These are phyloP conservation scores for Drepana falcataria DNA, from an alignment of 2,888 invertebrate species.

Conservation along the genomic window DNA sequence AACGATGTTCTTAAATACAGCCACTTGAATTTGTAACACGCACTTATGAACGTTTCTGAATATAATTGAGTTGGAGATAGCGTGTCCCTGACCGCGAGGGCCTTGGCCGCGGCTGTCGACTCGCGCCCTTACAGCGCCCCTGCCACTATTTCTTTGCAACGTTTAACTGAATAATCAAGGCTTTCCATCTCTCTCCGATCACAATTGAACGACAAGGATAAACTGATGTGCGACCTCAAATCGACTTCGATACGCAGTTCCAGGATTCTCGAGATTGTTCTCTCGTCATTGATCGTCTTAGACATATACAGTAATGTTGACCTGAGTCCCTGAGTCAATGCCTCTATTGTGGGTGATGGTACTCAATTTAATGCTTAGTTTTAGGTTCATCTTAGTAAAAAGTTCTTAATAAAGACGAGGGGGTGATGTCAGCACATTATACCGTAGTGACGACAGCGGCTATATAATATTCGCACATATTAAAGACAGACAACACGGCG, in stretches of 20 bases:
- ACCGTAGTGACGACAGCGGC: no score
- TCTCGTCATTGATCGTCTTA: slow-evolving; percentile 17
- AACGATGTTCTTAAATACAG: no score
- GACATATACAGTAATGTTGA: slow-evolving; percentile 6
- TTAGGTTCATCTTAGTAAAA: no score
- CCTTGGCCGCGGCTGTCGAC: slow-evolving; percentile 71
- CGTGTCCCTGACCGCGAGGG: slow-evolving; percentile 68
- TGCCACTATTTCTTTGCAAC: slow-evolving; percentile 13
- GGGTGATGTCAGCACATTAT: no score
- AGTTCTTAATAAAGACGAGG: no score
- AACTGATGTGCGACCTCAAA: slow-evolving; percentile 15
- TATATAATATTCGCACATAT: no score
- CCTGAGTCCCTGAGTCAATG: slow-evolving; percentile 9
- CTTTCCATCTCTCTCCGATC: slow-evolving; percentile 14
- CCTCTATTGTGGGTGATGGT: no score
- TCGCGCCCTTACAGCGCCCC: slow-evolving; percentile 24
- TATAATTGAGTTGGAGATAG: slow-evolving; percentile 52
- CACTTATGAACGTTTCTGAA: no score
- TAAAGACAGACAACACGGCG: neutral
- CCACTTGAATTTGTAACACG: slow-evolving; percentile 5
- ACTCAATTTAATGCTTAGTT: no score
- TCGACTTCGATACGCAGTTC: slow-evolving; percentile 18
- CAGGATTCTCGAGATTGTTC: slow-evolving; percentile 15
- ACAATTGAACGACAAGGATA: slow-evolving; percentile 10
- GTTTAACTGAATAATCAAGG: slow-evolving; percentile 10